phyloP scores from a whole-genome alignment of 2,888 invertebrate genomes.

The Xylota segnis region DNA sequence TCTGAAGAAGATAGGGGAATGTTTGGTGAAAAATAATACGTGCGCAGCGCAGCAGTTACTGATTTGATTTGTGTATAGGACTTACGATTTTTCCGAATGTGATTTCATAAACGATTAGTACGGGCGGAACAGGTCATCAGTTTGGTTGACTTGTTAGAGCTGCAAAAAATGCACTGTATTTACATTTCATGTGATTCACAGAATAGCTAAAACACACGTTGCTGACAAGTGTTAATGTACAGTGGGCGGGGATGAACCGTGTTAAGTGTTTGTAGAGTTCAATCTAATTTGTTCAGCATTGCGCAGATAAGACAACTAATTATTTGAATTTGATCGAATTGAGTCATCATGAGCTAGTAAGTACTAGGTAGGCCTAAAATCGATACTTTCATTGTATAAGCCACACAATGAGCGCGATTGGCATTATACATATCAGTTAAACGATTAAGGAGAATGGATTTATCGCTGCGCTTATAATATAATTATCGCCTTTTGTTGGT shows the following conservation, averaged over 20 bases:
- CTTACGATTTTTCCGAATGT: conserved; percentile 1
- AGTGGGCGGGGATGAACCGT: not conserved
- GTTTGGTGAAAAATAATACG: not conserved
- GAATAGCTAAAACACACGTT: not conserved
- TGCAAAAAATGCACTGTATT: not conserved
- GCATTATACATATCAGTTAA: not conserved
- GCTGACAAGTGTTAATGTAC: not conserved
- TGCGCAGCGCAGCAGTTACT: conserved; percentile 10
- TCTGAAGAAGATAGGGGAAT: not conserved
- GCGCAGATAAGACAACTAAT: conserved; percentile 2
- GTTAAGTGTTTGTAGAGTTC: conserved; percentile 3
- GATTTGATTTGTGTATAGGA: not conserved
- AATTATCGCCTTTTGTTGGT: not conserved
- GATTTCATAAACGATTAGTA: not conserved
- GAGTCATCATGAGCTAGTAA: not conserved
- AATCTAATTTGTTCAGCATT: conserved; percentile 12
- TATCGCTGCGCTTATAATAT: not conserved
- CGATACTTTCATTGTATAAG: not conserved
- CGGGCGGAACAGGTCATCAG: not conserved
- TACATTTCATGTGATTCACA: not conserved
- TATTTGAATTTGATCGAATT: conserved; percentile 9
- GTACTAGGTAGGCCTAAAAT: not conserved
- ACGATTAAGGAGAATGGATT: not conserved
- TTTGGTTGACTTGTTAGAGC: not conserved
- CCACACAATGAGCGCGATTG: not conserved